Evolutionary conservation across 1,140 invertebrate species (phyloP), one percentile per base, ranked within the genome.

Genomic region (Leptopilina boulardi): DNA sequence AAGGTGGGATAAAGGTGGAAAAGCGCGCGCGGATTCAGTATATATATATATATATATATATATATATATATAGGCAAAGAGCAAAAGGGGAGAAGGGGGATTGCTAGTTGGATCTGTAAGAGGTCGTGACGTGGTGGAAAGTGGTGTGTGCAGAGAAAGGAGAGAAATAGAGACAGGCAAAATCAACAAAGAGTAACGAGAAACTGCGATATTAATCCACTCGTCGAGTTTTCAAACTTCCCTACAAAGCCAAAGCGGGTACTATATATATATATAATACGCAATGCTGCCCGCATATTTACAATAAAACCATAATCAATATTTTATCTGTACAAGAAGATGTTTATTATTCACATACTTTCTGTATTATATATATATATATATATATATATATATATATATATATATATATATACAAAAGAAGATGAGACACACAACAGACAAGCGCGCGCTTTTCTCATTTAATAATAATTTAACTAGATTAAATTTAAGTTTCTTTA

Each of bases 141-240:
- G 77, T 78, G 80, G 70, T 59, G 51, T 3, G 30, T 6, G 34
- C 34, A 71, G 73, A 75, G 76, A 19, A 70, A 71, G 76, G 76
- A 85, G 85, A 38, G n/a, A 78, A 84, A 80, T 77, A 81, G 88
- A 89, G 89, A 88, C 89, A 90, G 90, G 88, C 89, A 91, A 91
- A 91, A 91, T 91, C 89, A 91, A 91, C 89, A 91, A 91, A 86
- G 89, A 90, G 89, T 90, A 91, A 90, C 89, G 89, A 90, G 88
- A 91, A n/a, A 90, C 89, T 84, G 88, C 87, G 89, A 91, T 91
- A 91, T 91, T 91, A 91, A 91, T 91, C 89, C 90, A 91, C 90
- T 91, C 89, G 89, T 87, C 88, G 90, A 91, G 90, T 91, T 91
- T 91, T 91, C 90, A 90, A 91, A 91, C 90, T 91, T 89, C 9